Conservation (phyloP, 35 echinoderm and acorn worm genomes). For the Holothuria glaberrima region DNA sequence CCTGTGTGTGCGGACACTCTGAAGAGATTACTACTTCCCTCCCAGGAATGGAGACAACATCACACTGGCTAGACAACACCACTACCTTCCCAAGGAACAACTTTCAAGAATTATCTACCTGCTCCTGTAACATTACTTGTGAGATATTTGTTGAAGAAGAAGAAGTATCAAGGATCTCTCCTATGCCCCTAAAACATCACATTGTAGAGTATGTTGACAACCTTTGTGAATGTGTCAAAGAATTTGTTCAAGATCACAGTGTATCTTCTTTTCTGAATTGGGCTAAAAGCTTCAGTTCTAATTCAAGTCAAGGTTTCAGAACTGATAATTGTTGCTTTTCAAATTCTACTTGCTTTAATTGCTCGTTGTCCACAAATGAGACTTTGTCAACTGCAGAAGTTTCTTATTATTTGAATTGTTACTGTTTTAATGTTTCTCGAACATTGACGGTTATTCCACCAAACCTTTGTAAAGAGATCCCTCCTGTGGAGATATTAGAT, state of each 20-base stretch:
- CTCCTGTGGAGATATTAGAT: constrained; percentile 55
- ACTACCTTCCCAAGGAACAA: not conserved
- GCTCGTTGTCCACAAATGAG: not conserved
- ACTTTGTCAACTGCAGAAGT: not conserved
- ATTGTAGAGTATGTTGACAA: constrained; percentile 10
- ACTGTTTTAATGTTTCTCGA: constrained; percentile 65
- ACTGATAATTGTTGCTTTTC: not conserved
- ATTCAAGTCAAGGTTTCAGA: not conserved
- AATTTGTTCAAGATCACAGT: not conserved
- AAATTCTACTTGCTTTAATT: not conserved
- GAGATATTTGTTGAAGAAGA: constrained; percentile 45
- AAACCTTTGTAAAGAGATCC: constrained; percentile 15
- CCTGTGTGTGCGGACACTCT: not conserved
- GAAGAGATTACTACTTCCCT: not conserved
- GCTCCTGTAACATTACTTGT: constrained; percentile 45
- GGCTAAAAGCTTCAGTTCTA: not conserved
- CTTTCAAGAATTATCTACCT: not conserved
- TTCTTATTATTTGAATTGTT: constrained; percentile 59
- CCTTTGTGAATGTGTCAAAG: constrained; percentile 56
- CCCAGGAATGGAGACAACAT: not conserved
- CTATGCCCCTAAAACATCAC: not conserved
- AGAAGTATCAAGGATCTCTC: not conserved
- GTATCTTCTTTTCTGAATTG: constrained; percentile 45
- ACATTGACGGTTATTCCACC: constrained; percentile 26
- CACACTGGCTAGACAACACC: not conserved